Base-by-base conservation (phyloP, 1,140 invertebrate genomes). In the Laupala kohalensis region DNA sequence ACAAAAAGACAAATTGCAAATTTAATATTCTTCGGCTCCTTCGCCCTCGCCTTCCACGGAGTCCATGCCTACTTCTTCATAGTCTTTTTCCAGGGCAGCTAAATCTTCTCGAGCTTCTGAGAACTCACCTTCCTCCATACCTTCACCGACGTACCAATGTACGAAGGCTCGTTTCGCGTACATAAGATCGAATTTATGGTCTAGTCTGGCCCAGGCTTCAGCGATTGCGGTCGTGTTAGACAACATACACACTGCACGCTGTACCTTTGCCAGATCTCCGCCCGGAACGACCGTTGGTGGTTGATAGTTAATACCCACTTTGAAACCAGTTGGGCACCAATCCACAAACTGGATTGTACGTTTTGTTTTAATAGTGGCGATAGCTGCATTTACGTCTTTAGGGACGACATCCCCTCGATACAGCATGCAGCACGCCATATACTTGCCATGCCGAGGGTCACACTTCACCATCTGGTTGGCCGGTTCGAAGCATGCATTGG, bases 341-440 rank as follows among this genome's bases (percentile, higher is more conserved):
- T 92, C 90, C 0, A 92, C 90, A 77, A 92, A 92, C 77, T 92
- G 90, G 73, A 92, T 92, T 72, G 87, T 89, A 62, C 91, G 82
- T 80, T 94, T 93, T 3, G 92, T 94, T 81, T 95, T 95, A 76
- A 95, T 93, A n/a, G 90, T 90, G 0, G 91, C 91, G 77, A 95
- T 94, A 29, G 87, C 86, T 15, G 85, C 83, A 78, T 94, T 94
- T 2, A 95, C 92, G 78, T 94, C 92, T 77, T 95, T 95, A 0
- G 92, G 88, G 24, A 78, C 89, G 83, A 84, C 83, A 75, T 86
- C 84, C 6, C 84, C 84, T 24, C 84, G 76, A 82, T 91, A 92
- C 78, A 92, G 79, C 85, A 92, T 89, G 84, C 90, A 88, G 84
- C 92, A 92, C 28, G 91, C 91, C 92, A 95, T 94, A 85, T 93